Percentiles rank a stretch among this genome's conserved stretches.
Conservation (phyloP, 37 sponge, comb jelly and placozoan species). For the Mnemiopsis leidyi region DNA sequence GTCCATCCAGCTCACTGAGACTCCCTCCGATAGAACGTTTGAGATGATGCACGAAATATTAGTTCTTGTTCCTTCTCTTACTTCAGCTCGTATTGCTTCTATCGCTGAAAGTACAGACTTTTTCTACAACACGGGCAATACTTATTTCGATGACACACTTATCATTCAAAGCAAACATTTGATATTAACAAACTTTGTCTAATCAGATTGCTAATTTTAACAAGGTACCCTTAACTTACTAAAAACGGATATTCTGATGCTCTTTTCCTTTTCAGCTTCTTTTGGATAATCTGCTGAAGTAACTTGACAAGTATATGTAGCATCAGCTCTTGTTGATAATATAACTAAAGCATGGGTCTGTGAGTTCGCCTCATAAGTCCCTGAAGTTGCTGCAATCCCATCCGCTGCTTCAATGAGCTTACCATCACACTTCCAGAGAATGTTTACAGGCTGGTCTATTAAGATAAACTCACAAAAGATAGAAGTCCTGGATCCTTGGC, state of each 20-base stretch:
- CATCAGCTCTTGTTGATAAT: background rate
- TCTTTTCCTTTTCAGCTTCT: background rate
- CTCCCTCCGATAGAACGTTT: too few species aligned
- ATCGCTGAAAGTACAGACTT: too few species aligned
- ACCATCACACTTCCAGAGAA: background rate
- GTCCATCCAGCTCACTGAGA: too few species aligned
- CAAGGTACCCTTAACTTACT: too few species aligned
- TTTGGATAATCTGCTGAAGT: background rate
- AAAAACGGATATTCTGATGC: background rate
- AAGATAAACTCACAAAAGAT: background rate
- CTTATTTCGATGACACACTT: too few species aligned
- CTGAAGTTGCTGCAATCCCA: background rate
- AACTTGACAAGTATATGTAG: background rate
- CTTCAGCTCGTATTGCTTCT: background rate
- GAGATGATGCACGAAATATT: background rate
- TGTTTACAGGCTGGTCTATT: background rate
- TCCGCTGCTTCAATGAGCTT: background rate
- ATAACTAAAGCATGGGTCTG: background rate
- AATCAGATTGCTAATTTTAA: too few species aligned
- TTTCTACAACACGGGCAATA: too few species aligned
- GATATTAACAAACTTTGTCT: too few species aligned
- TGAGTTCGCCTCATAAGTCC: background rate
- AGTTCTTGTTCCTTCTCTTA: background rate
- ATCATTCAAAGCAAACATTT: too few species aligned
- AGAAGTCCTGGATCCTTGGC: background rate